Conservation (phyloP, 23 tunicate genomes). For the Ciona savignyi region DNA sequence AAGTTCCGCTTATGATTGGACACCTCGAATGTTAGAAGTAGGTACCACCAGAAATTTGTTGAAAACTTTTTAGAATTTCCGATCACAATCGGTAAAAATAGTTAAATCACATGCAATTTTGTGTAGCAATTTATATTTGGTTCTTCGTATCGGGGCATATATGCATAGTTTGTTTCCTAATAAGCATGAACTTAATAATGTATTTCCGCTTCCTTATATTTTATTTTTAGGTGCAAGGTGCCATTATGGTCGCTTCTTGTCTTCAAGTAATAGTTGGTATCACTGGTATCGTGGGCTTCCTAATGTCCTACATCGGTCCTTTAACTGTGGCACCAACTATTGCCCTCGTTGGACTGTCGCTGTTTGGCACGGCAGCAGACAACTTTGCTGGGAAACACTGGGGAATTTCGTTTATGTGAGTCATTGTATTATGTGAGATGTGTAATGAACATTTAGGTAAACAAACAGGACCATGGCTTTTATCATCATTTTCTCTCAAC, state of each 20-base stretch:
- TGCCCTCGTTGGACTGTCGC: conserved; percentile 59
- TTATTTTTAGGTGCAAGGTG: conserved; percentile 68
- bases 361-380: conserved; percentile 49
- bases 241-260: conserved; percentile 80
- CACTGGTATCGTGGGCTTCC: conserved; percentile 71
- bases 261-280: conserved; percentile 59
- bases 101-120: too few species aligned
- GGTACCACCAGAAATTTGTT: too few species aligned
- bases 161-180: too few species aligned
- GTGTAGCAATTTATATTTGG: too few species aligned
- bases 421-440: not conserved
- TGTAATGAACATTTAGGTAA: not conserved
- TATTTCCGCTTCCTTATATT: too few species aligned
- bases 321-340: conserved; percentile 85
- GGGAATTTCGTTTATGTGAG: conserved; percentile 68
- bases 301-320: conserved; percentile 76
- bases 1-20: conserved; percentile 8
- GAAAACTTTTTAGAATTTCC: too few species aligned
- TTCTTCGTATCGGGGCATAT: too few species aligned
- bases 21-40: conserved; percentile 14
- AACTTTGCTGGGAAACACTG: conserved; percentile 56
- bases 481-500: conserved; percentile 73
- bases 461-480: conserved; percentile 41
- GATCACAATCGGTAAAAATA: too few species aligned
- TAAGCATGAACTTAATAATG: too few species aligned